Evolutionary conservation across 2,113 vertebrate genomes (phyloP).

Genomic region (Camelus dromedarius): DNA sequence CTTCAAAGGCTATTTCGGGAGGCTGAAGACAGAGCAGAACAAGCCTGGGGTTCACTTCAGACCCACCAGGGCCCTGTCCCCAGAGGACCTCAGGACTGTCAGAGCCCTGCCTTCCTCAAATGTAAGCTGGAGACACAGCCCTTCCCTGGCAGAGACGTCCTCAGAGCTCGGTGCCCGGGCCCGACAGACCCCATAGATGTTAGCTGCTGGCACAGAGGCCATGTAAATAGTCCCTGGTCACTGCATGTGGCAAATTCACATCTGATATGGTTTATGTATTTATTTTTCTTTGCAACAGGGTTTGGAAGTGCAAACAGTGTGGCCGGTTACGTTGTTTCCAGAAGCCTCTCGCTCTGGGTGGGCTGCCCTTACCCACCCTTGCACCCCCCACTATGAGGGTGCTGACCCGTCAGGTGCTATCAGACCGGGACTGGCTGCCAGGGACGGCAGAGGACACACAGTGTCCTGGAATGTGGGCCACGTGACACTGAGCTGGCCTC

Average conservation of each 20-base stretch:
- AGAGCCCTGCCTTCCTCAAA: background rate
- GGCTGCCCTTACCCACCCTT: background rate
- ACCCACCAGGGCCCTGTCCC: rapidly evolving
- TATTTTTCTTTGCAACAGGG: slow-evolving; percentile 61
- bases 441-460: background rate
- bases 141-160: rapidly evolving
- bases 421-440: background rate
- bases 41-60: background rate
- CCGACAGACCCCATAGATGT: background rate
- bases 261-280: background rate
- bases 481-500: background rate
- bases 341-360: slow-evolving; percentile 42
- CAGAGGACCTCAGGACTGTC: rapidly evolving
- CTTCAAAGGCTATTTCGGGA: background rate
- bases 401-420: background rate
- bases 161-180: rapidly evolving
- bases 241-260: background rate
- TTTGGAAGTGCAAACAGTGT: slow-evolving; percentile 51
- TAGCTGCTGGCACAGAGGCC: background rate
- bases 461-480: background rate
- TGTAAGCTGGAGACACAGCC: background rate
- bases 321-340: slow-evolving; percentile 18
- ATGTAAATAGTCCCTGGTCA: background rate
- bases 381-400: background rate
- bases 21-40: background rate